These are phyloP conservation scores for Caranx melampygus DNA, from an alignment of 2,113 vertebrate species.

Conservation along the genomic window DNA sequence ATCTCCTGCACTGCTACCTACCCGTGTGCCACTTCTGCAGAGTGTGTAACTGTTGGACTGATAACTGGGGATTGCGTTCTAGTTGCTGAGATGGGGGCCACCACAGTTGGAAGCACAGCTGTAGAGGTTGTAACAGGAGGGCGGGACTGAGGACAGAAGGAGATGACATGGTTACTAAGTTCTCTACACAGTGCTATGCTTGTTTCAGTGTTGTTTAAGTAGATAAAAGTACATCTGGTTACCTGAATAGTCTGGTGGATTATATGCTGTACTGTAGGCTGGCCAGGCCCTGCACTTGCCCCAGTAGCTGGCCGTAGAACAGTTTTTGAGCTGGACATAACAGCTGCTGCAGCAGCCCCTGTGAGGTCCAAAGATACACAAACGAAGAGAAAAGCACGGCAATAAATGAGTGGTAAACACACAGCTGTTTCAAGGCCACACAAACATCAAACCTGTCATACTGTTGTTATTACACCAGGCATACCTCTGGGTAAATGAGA, in stretches of 20 bases:
- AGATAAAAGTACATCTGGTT: conserved; percentile 17
- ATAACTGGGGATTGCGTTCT: conserved; percentile 96
- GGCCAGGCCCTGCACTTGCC: conserved; percentile 87
- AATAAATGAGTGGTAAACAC: neutral
- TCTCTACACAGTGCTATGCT: neutral
- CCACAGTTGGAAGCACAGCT: conserved; percentile 93
- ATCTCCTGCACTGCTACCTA: conserved; percentile 64
- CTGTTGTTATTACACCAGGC: neutral
- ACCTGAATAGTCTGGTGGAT: conserved; percentile 97
- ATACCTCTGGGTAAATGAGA: conserved; percentile 97
- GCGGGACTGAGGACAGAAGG: conserved; percentile 86
- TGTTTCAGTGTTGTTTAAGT: neutral
- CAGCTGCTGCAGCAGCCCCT: conserved; percentile 97
- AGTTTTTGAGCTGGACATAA: conserved; percentile 97
- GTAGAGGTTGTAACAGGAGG: conserved; percentile 92
- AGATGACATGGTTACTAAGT: conserved; percentile 25
- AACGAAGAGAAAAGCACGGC: neutral
- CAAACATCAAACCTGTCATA: neutral
- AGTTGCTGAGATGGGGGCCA: conserved; percentile 93
- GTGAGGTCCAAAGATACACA: neutral
- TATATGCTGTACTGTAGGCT: conserved; percentile 94
- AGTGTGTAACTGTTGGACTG: conserved; percentile 91
- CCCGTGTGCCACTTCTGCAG: conserved; percentile 92
- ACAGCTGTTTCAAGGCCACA: neutral
- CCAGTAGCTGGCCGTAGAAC: conserved; percentile 93